Base-by-base conservation (phyloP, 2,888 invertebrate genomes). In the Sinodicranocentrus sp. region DNA sequence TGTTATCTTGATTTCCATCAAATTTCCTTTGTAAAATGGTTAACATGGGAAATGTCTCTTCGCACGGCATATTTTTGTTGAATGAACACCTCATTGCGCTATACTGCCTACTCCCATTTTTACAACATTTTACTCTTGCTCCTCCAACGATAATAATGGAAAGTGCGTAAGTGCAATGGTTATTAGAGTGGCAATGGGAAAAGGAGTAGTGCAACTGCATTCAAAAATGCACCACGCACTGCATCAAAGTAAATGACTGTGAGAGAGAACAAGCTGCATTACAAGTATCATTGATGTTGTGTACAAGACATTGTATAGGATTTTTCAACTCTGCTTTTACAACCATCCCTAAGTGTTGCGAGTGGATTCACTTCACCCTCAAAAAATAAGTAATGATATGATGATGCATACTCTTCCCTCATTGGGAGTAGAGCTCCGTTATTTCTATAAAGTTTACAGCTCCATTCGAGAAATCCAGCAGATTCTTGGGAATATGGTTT, bases 11-110 rank as follows among this genome's bases (percentile, higher is more conserved):
- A 63, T 72, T 79, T 65, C 79, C 79, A 79, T 79, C 79, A 79
- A 79, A 79, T 79, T 79, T 79, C 79, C 79, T 71, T 72, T 79
- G 71, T 79, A 79, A 79, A 79, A 72, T 79, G 61, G 63, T 26
- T 67, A 25, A 39, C 59, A 78, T 23, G 23, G 76, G 70, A 78
- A 79, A 79, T 79, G 79, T 79, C 63, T 79, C 72, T 65, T 43
- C 33, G 39, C 79, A 79, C 72, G 71, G 79, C 71, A 79, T 65
- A 44, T n/a, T 43, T 77, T 68, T 77, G 19, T 57, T 57, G 57
- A 57, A 25, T 57, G 25, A 57, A 57, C 57, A 57, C 57, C 57
- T 57, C 48, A n/a, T 15, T 48, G 25, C 23, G 8, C 21, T 54
- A 57, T 13, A 48, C 25, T 25, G 13, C 25, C 10, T 23, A n/a